Percentiles rank a stretch among this genome's conserved stretches.
Conservation (phyloP, 1,140 invertebrate species). For the Leptopilina boulardi region DNA sequence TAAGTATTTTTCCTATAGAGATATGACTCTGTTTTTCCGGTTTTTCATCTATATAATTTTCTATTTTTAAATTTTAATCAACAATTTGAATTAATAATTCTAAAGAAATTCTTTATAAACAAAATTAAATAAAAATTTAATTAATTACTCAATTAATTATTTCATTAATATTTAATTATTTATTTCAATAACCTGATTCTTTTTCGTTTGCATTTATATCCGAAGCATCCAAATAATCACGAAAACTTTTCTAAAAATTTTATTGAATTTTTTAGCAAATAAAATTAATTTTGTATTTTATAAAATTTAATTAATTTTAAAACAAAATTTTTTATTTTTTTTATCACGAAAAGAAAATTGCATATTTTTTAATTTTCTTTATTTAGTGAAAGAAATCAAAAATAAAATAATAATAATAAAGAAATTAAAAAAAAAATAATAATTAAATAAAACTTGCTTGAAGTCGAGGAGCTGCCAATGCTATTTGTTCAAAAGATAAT, state of each 20-base stretch:
- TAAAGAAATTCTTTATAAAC: too few relatives aligned
- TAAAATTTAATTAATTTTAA: slow-evolving; percentile 23
- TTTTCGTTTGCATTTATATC: slow-evolving; percentile 47
- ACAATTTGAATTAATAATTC: neutral
- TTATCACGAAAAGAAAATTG: too few relatives aligned
- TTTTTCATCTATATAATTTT: slow-evolving; percentile 34
- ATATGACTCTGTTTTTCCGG: slow-evolving; percentile 46
- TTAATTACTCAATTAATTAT: too few relatives aligned
- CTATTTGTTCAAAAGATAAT: slow-evolving; percentile 70
- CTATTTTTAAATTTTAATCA: neutral
- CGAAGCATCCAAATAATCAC: slow-evolving; percentile 61
- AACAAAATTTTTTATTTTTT: neutral
- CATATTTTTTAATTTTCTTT: too few relatives aligned
- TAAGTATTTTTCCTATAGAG: slow-evolving; percentile 62
- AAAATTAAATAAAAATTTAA: too few relatives aligned
- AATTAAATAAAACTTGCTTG: slow-evolving; percentile 58
- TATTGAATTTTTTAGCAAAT: neutral
- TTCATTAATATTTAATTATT: neutral
- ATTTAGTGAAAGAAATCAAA: too few relatives aligned
- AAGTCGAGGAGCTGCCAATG: slow-evolving; percentile 64
- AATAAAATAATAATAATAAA: too few relatives aligned
- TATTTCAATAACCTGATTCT: slow-evolving; percentile 49
- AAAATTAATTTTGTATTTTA: slow-evolving; percentile 17
- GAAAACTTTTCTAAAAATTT: slow-evolving; percentile 63
- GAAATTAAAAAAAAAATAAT: too few relatives aligned